Base-by-base conservation (phyloP, 2,113 vertebrate species). In the Oryzias woworae region DNA sequence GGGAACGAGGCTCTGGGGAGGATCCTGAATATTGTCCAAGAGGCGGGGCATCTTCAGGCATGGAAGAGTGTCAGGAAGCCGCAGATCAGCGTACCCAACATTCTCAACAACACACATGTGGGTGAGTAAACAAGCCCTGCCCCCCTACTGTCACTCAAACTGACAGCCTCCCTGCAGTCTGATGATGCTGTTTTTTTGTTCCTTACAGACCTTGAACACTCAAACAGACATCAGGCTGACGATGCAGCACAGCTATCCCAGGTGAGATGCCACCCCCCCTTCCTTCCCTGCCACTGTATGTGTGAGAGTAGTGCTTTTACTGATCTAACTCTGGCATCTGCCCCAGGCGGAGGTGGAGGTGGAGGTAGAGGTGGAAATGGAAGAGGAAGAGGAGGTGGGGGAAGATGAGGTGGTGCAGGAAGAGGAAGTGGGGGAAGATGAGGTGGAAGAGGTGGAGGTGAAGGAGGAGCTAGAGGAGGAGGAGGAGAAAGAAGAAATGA, bases 1-100 rank as follows among this genome's bases (percentile, higher is more conserved):
- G 89, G 90, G 1, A 91, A 90, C 28, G 90, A 91, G 51, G 90
- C 91, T 61, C 54, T 93, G 69, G 90, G 89, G 14, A 91, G 87
- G 79, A 91, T 93, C 51, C 55, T 91, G 64, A 90, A 86, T 53
- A 82, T 92, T 0, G 69, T 93, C 42, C 90, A 90, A 6, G 82
- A 88, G 16, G 81, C 81, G 0, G 62, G 69, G 2, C 62, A 76
- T 51, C 41, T 61, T n/a, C 84, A 82, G 22, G 6, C 58, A 0
- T 60, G 24, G 13, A 26, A 66, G 15, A 56, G 69, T 3, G 12
- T 46, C n/a, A 72, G 41, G 28, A 62, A 55, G 7, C 68, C 53
- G 0, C 83, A 80, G 17, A 83, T 77, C 3, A 84, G 86, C 22
- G 49, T 87, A 43, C 75, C 89, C 46, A 85, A 88, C 64, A 48